Evolutionary conservation across 1,140 invertebrate species (phyloP).

Genomic region (Tetramorium simillimum): DNA sequence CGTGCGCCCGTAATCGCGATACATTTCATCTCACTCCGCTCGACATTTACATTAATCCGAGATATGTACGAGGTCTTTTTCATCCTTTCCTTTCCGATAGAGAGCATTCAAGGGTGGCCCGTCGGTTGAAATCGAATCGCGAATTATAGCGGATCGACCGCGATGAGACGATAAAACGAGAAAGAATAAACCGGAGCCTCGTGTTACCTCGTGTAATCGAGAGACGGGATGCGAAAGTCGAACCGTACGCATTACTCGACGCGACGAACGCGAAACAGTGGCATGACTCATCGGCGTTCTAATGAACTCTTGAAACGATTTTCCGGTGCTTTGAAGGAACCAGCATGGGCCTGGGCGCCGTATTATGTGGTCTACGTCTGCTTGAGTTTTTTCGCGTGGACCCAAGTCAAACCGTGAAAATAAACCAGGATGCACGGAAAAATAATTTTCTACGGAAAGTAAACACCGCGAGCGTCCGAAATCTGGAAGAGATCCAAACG

Average conservation of each 20-base stretch:
- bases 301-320: constrained; percentile 50
- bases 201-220: constrained; percentile 58
- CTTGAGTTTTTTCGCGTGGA: not conserved
- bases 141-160: constrained; percentile 63
- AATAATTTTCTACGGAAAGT: constrained; percentile 27
- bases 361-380: constrained; percentile 18
- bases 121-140: constrained; percentile 73
- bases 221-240: constrained; percentile 37
- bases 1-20: constrained; percentile 27
- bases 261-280: not conserved
- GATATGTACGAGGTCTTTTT: not conserved
- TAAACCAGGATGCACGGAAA: constrained; percentile 28
- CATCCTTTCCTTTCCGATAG: not conserved
- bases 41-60: constrained; percentile 53
- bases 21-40: not conserved
- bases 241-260: constrained; percentile 16
- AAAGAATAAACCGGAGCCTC: constrained; percentile 64
- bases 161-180: constrained; percentile 59
- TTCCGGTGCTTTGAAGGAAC: constrained; percentile 60
- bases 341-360: not conserved
- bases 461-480: not conserved
- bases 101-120: constrained; percentile 66
- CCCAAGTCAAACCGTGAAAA: constrained; percentile 17
- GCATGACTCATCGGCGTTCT: constrained; percentile 61
- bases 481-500: constrained; percentile 40